These are phyloP conservation scores for Cuculus canorus DNA, from an alignment of 2,797 vertebrate species.

Conservation along the genomic window DNA sequence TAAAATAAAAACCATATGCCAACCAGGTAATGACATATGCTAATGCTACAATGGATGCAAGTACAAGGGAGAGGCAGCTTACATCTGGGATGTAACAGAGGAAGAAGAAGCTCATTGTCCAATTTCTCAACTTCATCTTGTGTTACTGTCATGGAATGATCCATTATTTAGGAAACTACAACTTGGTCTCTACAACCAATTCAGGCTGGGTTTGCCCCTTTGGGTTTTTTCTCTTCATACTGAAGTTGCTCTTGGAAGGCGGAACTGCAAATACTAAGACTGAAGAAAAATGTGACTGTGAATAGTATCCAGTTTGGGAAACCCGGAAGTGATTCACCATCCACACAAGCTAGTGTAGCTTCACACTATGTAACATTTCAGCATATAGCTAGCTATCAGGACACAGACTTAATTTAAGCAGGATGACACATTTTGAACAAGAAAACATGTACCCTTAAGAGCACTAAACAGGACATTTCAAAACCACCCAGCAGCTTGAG, in stretches of 20 bases:
- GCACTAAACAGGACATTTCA: background rate
- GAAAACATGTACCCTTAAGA: background rate
- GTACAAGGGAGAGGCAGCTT: background rate
- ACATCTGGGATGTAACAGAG: background rate
- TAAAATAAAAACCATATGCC: background rate
- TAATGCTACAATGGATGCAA: background rate
- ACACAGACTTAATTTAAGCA: background rate
- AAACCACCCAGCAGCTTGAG: background rate
- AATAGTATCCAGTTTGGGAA: background rate
- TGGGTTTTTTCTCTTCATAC: background rate
- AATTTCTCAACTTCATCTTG: background rate
- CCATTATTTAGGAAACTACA: background rate
- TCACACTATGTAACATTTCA: background rate
- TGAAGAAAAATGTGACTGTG: background rate
- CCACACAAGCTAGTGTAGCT: background rate
- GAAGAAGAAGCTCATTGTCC: background rate
- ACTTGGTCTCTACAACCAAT: background rate
- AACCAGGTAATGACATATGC: background rate
- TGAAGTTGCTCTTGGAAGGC: background rate
- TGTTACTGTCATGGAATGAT: background rate
- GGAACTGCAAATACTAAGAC: background rate
- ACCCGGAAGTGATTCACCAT: background rate
- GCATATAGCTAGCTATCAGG: fast-evolving
- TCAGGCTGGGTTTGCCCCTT: background rate
- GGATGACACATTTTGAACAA: background rate